Conservation (phyloP, 53 echinoderm and acorn worm species). For the Luidia sarsii region DNA sequence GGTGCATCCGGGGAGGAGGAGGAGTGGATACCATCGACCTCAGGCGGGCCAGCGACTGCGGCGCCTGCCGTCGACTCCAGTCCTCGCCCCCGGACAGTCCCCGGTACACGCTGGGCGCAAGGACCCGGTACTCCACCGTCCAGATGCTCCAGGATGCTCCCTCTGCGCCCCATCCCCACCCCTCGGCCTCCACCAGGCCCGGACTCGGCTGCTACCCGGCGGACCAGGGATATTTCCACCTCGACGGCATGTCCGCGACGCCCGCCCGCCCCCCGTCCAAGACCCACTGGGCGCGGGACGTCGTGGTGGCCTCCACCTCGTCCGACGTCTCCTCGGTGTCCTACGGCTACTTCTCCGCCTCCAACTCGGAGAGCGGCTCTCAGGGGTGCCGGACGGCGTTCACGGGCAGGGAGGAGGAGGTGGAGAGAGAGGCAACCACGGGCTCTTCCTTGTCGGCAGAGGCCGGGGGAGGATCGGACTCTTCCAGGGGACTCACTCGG, state of each 20-base stretch:
- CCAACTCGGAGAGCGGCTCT: conserved; percentile 12
- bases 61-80: conserved; percentile 43
- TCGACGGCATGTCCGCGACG: not conserved
- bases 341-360: conserved; percentile 66
- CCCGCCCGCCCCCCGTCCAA: conserved; percentile 17
- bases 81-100: conserved; percentile 35
- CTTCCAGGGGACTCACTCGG: conserved; percentile 20
- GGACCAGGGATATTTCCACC: not conserved
- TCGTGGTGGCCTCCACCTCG: too few relatives aligned
- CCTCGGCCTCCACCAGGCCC: not conserved
- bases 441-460: not conserved
- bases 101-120: conserved; percentile 18
- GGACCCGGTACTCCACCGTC: conserved; percentile 17
- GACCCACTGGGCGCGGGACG: conserved; percentile 17
- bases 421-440: not conserved
- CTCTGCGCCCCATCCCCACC: too few relatives aligned
- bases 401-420: too few relatives aligned
- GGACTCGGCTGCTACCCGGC: not conserved
- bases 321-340: conserved; percentile 62
- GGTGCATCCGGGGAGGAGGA: not conserved
- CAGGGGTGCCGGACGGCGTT: not conserved
- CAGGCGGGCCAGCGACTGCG: conserved; percentile 45
- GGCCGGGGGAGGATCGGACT: not conserved
- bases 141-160: conserved; percentile 30
- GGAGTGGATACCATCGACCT: conserved; percentile 18